Evolutionary conservation across 2,888 invertebrate genomes (phyloP).

Genomic region (Druceiella hillmani): DNA sequence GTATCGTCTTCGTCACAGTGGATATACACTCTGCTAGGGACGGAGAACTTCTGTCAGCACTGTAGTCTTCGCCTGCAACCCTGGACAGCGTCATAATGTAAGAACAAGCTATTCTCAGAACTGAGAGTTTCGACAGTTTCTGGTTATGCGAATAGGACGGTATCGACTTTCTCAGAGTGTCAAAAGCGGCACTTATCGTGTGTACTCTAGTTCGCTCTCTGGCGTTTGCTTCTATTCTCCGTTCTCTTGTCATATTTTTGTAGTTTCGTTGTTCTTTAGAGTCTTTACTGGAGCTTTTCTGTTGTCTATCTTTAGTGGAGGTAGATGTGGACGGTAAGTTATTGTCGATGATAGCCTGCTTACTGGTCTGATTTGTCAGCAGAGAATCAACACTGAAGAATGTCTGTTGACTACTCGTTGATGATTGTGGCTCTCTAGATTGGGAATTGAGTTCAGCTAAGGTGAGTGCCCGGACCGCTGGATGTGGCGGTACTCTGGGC

Average conservation of each 20-base stretch:
- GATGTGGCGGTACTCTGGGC: conserved; percentile 51
- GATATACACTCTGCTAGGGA: conserved; percentile 75
- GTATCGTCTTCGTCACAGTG: conserved; percentile 85
- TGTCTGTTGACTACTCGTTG: too few relatives aligned
- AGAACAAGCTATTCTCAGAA: conserved; percentile 87
- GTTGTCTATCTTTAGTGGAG: conserved; percentile 29
- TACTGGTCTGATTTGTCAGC: conserved; percentile 12
- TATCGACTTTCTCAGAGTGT: conserved; percentile 76
- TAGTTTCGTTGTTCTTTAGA: conserved; percentile 77
- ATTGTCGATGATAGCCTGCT: conserved; percentile 23
- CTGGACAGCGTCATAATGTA: conserved; percentile 85
- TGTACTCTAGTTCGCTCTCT: conserved; percentile 89
- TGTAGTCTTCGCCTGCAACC: conserved; percentile 65
- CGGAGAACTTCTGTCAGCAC: conserved; percentile 53
- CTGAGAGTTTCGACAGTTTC: conserved; percentile 89
- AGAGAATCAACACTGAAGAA: conserved; percentile 17
- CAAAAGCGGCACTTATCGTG: conserved; percentile 94
- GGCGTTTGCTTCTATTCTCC: conserved; percentile 92
- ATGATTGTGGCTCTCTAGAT: conserved; percentile 9
- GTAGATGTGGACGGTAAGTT: conserved; percentile 15
- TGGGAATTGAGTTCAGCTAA: conserved; percentile 25
- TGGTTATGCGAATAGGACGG: conserved; percentile 92
- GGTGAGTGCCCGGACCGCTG: conserved; percentile 33
- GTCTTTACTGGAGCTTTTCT: conserved; percentile 24
- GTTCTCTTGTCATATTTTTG: conserved; percentile 91